These are phyloP conservation scores for Gracilinanus agilis DNA, from an alignment of 2,113 vertebrate species.

Conservation along the genomic window DNA sequence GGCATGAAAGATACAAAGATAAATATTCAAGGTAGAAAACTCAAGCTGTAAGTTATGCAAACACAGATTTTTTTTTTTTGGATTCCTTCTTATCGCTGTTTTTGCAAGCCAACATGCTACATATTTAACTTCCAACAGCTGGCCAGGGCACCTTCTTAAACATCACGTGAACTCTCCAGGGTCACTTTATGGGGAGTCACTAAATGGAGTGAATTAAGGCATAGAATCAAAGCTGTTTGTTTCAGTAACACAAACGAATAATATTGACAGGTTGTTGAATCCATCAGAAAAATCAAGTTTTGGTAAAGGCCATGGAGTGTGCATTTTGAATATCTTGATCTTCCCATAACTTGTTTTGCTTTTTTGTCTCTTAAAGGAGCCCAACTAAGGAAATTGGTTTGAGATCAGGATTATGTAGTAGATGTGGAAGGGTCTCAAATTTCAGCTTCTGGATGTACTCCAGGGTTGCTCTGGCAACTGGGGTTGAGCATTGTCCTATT, in stretches of 20 bases:
- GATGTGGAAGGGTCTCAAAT: neutral
- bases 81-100: neutral
- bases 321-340: neutral
- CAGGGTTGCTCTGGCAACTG: neutral
- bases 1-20: neutral
- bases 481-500: neutral
- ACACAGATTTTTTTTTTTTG: neutral
- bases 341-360: neutral
- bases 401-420: neutral
- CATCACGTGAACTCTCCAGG: neutral
- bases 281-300: neutral
- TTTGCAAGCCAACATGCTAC: neutral
- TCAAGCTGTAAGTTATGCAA: neutral
- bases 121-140: conserved; percentile 5
- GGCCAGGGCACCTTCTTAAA: neutral
- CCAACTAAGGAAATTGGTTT: neutral
- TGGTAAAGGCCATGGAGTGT: neutral
- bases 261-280: neutral
- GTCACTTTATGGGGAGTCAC: neutral
- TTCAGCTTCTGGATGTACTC: neutral
- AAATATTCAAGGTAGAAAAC: neutral
- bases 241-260: neutral
- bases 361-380: neutral
- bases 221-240: neutral
- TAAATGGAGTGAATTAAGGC: neutral